Percentiles rank a stretch among this genome's conserved stretches.
These are phyloP conservation scores for Lucifuga dentata DNA, from an alignment of 2,113 vertebrate species.

Conservation along the genomic window DNA sequence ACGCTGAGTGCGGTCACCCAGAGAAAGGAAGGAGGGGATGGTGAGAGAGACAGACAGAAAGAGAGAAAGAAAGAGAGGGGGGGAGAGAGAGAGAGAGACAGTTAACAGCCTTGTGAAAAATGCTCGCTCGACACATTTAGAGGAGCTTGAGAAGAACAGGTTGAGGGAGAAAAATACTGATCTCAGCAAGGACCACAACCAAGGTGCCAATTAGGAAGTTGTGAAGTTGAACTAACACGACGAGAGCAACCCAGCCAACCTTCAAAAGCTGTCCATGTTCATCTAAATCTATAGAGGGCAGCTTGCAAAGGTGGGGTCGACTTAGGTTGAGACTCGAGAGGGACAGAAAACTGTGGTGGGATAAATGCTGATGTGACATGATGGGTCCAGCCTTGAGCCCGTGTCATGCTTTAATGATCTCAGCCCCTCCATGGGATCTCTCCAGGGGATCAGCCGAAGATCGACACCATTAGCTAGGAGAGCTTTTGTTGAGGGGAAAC, in stretches of 20 bases:
- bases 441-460: constrained; percentile 66
- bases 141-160: constrained; percentile 77
- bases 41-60: constrained; percentile 52
- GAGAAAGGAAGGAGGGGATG: constrained; percentile 66
- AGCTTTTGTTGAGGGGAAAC: constrained; percentile 71
- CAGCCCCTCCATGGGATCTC: constrained; percentile 63
- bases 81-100: constrained; percentile 33
- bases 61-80: constrained; percentile 36
- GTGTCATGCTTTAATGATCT: constrained; percentile 74
- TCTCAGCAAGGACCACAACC: constrained; percentile 84
- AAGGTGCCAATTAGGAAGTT: constrained; percentile 82
- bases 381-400: constrained; percentile 63
- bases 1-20: constrained; percentile 82
- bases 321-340: constrained; percentile 49
- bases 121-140: constrained; percentile 82
- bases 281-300: constrained; percentile 58
- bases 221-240: constrained; percentile 77
- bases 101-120: constrained; percentile 77
- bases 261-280: constrained; percentile 68
- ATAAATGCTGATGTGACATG: constrained; percentile 75
- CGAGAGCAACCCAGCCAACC: constrained; percentile 69
- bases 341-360: constrained; percentile 10
- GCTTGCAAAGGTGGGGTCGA: constrained; percentile 34
- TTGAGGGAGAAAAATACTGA: constrained; percentile 68
- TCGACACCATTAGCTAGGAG: constrained; percentile 75